These are phyloP conservation scores for Hanleya hanleyi DNA, from an alignment of 2,888 invertebrate genomes.

Conservation along the genomic window DNA sequence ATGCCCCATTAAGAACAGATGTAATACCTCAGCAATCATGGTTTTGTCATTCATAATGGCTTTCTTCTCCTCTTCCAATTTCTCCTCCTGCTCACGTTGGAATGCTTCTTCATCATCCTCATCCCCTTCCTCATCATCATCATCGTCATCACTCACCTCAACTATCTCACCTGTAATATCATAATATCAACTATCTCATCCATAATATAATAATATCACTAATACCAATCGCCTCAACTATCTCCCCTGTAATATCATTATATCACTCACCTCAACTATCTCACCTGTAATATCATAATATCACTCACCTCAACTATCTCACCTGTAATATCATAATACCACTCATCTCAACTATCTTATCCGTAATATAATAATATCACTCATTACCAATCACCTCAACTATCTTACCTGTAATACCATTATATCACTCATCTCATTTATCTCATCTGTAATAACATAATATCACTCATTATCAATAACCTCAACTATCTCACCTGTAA, in stretches of 20 bases:
- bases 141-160: constrained; percentile 71
- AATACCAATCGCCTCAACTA: background rate
- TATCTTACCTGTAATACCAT: background rate
- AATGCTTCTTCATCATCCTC: constrained; percentile 73
- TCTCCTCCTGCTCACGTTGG: constrained; percentile 71
- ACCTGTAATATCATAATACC: no score
- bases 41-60: constrained; percentile 72
- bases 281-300: no score
- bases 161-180: constrained; percentile 52
- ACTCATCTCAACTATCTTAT: background rate
- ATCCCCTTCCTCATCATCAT: constrained; percentile 74
- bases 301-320: no score
- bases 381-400: background rate
- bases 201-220: background rate
- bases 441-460: no score
- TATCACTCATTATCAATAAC: no score
- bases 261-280: background rate
- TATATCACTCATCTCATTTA: background rate
- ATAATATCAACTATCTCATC: background rate
- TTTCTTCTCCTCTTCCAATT: constrained; percentile 74
- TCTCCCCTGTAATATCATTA: background rate
- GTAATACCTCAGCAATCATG: constrained; percentile 70
- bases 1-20: no score
- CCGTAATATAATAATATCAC: background rate
- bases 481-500: no score